These are phyloP conservation scores for Tachycineta bicolor DNA, from an alignment of 2,113 vertebrate genomes.

Conservation along the genomic window DNA sequence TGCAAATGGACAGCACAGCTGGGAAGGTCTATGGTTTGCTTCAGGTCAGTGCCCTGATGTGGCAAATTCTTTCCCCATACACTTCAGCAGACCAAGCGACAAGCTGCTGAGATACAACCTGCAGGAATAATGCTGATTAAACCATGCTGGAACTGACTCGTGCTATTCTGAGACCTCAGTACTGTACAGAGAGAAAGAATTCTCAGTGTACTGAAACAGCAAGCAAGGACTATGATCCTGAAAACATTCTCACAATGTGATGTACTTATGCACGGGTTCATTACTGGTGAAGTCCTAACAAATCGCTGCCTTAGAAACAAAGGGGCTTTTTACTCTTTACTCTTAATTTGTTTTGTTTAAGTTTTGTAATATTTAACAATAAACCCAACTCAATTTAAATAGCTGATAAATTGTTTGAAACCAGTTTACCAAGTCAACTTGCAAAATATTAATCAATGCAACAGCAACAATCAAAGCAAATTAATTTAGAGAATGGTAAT, in stretches of 20 bases:
- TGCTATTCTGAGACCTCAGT: neutral
- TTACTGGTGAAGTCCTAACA: neutral
- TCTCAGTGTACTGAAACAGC: neutral
- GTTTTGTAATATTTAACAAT: neutral
- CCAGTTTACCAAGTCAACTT: neutral
- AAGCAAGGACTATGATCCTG: neutral
- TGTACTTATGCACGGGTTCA: neutral
- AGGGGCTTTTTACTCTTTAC: rapidly evolving
- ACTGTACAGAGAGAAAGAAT: neutral
- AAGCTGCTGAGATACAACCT: neutral
- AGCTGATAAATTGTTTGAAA: neutral
- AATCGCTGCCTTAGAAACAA: neutral
- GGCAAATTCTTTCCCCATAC: neutral
- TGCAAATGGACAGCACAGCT: neutral
- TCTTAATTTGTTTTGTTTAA: too few relatives aligned
- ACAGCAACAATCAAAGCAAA: neutral
- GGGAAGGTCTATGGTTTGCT: neutral
- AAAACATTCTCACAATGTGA: neutral
- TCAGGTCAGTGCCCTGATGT: neutral
- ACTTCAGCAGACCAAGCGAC: neutral
- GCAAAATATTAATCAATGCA: neutral
- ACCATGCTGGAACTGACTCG: constrained; percentile 17
- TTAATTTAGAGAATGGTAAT: neutral
- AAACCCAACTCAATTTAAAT: neutral
- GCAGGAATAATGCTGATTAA: neutral